Conservation (phyloP, 1,140 invertebrate species). For the Atta colombica region DNA sequence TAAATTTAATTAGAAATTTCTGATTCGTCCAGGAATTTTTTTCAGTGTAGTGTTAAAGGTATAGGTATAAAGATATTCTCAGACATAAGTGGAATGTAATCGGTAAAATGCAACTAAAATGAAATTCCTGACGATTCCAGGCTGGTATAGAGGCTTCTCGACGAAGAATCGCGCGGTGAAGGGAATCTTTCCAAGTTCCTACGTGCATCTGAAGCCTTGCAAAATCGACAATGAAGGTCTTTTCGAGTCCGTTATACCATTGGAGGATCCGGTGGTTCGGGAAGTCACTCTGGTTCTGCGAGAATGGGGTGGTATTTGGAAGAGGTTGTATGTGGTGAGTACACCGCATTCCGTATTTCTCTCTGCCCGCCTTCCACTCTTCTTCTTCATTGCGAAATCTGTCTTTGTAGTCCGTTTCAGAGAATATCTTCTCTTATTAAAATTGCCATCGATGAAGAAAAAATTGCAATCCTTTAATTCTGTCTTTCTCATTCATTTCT, state of each 20-base stretch:
- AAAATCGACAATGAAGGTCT: conserved; percentile 92
- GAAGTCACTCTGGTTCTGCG: conserved; percentile 96
- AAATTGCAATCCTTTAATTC: neutral
- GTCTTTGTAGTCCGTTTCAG: neutral
- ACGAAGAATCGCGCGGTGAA: conserved; percentile 93
- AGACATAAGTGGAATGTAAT: neutral
- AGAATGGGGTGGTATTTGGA: conserved; percentile 98
- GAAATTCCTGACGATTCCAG: conserved; percentile 85
- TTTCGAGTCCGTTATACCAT: conserved; percentile 90
- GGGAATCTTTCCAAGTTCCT: conserved; percentile 94
- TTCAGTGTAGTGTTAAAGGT: too few relatives aligned
- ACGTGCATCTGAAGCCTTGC: conserved; percentile 92
- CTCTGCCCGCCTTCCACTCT: neutral
- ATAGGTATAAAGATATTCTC: neutral
- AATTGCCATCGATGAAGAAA: conserved; percentile 4
- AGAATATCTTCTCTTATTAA: conserved; percentile 32
- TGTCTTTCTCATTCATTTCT: neutral
- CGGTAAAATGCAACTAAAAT: conserved; percentile 9
- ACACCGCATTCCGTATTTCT: conserved; percentile 8
- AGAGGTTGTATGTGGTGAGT: conserved; percentile 94
- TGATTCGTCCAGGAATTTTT: too few relatives aligned
- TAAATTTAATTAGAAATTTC: too few relatives aligned
- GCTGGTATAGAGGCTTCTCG: conserved; percentile 95
- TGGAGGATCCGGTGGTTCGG: conserved; percentile 95
- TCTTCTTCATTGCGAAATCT: neutral